Evolutionary conservation across 1,140 invertebrate species (phyloP).

Genomic region (Halotydeus destructor): DNA sequence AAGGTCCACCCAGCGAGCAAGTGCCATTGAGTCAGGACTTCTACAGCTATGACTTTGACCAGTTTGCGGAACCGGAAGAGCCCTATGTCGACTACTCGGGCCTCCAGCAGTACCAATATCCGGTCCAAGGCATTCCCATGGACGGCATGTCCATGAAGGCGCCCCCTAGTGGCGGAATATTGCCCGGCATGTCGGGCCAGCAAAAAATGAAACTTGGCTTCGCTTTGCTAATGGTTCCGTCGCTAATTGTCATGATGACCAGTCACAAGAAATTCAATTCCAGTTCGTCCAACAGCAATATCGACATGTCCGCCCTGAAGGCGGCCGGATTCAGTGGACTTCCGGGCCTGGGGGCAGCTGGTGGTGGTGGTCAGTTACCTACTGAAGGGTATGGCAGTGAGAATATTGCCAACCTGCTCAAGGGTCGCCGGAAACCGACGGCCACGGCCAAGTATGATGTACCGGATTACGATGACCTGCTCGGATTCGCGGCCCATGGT

Average conservation of each 20-base stretch:
- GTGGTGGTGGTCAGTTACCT: not conserved
- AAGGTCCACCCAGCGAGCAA: too few species aligned
- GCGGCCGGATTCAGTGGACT: not conserved
- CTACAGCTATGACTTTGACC: too few species aligned
- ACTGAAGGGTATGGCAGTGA: not conserved
- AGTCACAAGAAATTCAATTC: not conserved
- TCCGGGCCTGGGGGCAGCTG: not conserved
- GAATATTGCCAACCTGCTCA: not conserved
- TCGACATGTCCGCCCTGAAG: not conserved
- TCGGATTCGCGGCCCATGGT: not conserved
- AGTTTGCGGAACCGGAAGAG: too few species aligned
- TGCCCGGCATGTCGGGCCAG: too few species aligned
- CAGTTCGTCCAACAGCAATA: not conserved
- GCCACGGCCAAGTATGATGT: too few species aligned
- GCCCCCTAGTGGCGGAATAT: too few species aligned
- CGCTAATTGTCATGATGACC: not conserved
- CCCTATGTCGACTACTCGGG: too few species aligned
- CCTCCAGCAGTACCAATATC: too few species aligned
- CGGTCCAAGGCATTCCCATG: too few species aligned
- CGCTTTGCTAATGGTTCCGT: slow-evolving; percentile 2
- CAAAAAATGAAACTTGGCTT: slow-evolving; percentile 1
- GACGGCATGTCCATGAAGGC: too few species aligned
- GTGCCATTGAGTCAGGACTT: too few species aligned
- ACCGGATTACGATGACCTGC: not conserved
- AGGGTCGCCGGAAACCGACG: too few species aligned